Base-by-base conservation (phyloP, 2,797 vertebrate genomes). In the Galago senegalensis region DNA sequence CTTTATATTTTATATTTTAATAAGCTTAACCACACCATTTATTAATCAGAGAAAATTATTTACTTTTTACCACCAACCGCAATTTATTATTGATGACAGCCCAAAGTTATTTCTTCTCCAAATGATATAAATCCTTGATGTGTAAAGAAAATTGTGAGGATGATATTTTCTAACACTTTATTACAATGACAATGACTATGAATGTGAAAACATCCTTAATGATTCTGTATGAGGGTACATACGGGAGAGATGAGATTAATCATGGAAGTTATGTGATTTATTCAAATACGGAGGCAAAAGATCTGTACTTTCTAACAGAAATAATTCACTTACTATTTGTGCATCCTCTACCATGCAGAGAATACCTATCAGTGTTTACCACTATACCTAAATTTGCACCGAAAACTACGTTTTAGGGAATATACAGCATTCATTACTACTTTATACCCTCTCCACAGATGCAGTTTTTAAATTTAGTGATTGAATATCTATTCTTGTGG, bases 1-100 rank as follows among this genome's bases (percentile, higher is more conserved):
- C 4, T 61, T 61, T 37, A 93, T 12, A 87, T 79, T 92, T 95
- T 95, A 60, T 75, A 77, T 86, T 81, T 69, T 75, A 93, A 43
- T 20, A 34, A 60, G 85, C 21, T 56, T 63, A 73, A 1, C 23
- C n/a, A 31, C n/a, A 61, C 25, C 5, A 83, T 63, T 10, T 89
- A 40, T 87, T 73, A 75, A 69, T 93, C 25, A 65, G 56, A 84
- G 95, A 7, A 94, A 94, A 89, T 83, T 2, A 0, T 69, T 77
- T n/a, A 29, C 14, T 63, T 80, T 65, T 93, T 53, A 75, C 46
- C 70, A 2, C 70, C 4, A 25, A 20, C 2, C 4, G 37, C 69
- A 92, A 31, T 84, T 85, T 86, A 9, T 86, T 89, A 29, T 83
- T 83, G 81, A 61, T 69, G 94, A 73, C 4, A 87, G 20, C 20